Conservation (phyloP, 2,797 vertebrate genomes). For the Pteropus rufus region DNA sequence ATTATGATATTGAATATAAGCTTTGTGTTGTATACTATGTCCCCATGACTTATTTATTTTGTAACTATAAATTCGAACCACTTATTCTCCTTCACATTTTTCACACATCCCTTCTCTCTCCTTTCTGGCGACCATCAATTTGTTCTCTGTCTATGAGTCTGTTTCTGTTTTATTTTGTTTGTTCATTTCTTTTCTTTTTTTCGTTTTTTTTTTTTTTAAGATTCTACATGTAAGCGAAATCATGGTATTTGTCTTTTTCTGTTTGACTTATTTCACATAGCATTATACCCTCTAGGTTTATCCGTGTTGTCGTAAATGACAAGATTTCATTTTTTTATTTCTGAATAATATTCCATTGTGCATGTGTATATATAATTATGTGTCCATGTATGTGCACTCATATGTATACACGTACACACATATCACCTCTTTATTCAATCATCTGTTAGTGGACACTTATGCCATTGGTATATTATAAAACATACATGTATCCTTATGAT, state of each 20-base stretch:
- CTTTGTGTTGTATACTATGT: not conserved
- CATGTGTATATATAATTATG: too few species aligned
- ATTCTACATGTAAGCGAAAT: not conserved
- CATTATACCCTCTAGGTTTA: not conserved
- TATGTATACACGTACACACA: too few species aligned
- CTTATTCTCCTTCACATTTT: not conserved
- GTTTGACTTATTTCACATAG: not conserved
- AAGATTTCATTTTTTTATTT: too few species aligned
- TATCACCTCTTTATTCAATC: too few species aligned
- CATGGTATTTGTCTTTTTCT: not conserved
- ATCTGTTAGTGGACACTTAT: too few species aligned
- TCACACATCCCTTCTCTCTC: not conserved
- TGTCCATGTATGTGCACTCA: too few species aligned
- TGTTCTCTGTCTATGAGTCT: not conserved
- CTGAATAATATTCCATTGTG: too few species aligned
- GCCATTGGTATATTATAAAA: too few species aligned
- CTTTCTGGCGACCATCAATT: too few species aligned
- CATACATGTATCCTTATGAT: too few species aligned
- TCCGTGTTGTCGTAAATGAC: not conserved
- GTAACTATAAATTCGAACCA: not conserved
- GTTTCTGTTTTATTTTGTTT: not conserved
- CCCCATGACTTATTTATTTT: not conserved
- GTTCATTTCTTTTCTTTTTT: not conserved
- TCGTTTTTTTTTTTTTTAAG: not conserved
- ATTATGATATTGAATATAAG: not conserved